A percentile compares a stretch with the other conserved stretches of the same genome.
Evolutionary conservation across 2,113 vertebrate genomes (phyloP).

Genomic region (Hirundichthys speculiger): DNA sequence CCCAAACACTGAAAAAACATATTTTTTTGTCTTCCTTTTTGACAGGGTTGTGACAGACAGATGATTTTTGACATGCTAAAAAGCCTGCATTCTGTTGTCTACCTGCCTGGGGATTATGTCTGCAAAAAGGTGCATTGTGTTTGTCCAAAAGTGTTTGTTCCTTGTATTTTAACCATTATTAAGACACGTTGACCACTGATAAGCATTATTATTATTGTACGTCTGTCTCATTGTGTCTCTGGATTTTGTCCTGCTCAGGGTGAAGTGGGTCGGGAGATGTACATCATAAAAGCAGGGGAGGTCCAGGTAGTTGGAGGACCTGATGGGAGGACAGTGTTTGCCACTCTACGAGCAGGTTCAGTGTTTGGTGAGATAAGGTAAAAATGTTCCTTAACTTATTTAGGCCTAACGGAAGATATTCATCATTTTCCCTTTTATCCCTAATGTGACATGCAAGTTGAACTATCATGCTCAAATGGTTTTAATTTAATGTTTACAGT

Average conservation of each 20-base stretch:
- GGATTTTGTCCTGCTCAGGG: constrained; percentile 75
- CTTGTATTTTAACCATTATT: background rate
- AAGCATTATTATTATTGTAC: no score
- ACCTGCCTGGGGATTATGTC: constrained; percentile 94
- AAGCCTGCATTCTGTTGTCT: constrained; percentile 91
- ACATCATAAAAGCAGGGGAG: constrained; percentile 96
- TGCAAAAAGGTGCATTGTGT: constrained; percentile 90
- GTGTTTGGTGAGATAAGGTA: constrained; percentile 95
- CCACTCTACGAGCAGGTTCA: constrained; percentile 90
- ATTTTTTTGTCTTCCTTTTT: background rate
- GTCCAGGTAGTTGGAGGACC: constrained; percentile 96
- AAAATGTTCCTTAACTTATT: background rate
- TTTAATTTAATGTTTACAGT: no score
- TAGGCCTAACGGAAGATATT: background rate
- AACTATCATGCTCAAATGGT: no score
- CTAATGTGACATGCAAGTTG: no score
- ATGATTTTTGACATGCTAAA: constrained; percentile 99
- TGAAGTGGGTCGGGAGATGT: constrained; percentile 97
- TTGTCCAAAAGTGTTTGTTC: background rate
- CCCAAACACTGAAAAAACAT: background rate
- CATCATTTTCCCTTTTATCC: no score
- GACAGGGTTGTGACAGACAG: constrained; percentile 95
- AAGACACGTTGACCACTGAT: no score
- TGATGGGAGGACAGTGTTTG: constrained; percentile 90
- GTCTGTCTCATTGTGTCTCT: background rate